phyloP scores from a whole-genome alignment of 2,888 invertebrate species.

The Cotesia congregata region DNA sequence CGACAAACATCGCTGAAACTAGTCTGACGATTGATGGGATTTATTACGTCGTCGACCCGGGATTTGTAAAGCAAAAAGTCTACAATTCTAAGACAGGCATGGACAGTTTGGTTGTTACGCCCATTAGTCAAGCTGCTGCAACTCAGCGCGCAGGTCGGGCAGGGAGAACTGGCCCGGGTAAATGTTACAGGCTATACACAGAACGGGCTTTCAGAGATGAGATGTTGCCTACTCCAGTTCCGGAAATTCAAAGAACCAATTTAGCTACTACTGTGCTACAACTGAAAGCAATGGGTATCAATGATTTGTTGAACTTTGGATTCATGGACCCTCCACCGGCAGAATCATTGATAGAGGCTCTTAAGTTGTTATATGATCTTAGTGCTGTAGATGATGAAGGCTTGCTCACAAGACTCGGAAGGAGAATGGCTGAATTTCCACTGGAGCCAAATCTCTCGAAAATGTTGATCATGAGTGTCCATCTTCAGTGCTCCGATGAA shows the following conservation, averaged over 20 bases:
- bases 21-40: conserved; percentile 99
- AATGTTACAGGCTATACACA: conserved; percentile 96
- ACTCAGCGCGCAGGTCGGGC: conserved; percentile 95
- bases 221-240: conserved; percentile 98
- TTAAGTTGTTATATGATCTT: conserved; percentile 96
- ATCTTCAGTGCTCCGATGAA: conserved; percentile 97
- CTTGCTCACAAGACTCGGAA: conserved; percentile 83
- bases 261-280: conserved; percentile 95
- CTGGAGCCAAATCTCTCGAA: conserved; percentile 98
- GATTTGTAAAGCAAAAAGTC: conserved; percentile 99
- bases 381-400: conserved; percentile 97
- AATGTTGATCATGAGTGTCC: conserved; percentile 99
- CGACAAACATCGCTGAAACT: conserved; percentile 99
- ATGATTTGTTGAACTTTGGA: conserved; percentile 97
- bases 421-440: conserved; percentile 99
- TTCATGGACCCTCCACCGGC: conserved; percentile 99
- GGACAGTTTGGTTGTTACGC: conserved; percentile 99
- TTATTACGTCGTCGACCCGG: conserved; percentile 99
- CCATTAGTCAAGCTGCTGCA: conserved; percentile 98
- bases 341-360: conserved; percentile 96
- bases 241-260: conserved; percentile 99
- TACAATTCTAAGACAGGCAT: conserved; percentile 98
- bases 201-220: conserved; percentile 98
- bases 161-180: conserved; percentile 97
- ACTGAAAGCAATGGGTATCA: conserved; percentile 99